Base-by-base conservation (phyloP, 2,888 invertebrate genomes). In the Lepidochrysops patricia region DNA sequence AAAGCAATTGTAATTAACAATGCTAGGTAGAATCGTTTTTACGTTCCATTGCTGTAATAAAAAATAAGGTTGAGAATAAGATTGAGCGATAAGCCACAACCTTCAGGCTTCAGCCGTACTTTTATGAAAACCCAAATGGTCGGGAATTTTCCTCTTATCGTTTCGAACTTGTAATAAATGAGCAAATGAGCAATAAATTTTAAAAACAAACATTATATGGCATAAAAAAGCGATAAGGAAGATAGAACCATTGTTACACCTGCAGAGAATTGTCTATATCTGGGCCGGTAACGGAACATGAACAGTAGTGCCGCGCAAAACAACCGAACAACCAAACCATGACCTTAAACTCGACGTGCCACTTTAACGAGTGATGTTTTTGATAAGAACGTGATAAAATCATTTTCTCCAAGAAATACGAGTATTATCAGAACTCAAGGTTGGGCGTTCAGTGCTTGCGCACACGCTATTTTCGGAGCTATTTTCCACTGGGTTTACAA, bases 231-330 rank as follows among this genome's bases (percentile, higher is more conserved):
- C 32, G 54, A 27, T 26, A 29, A 52, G 52, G 54, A 32, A 54
- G 54, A 32, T 15, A 29, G 15, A 32, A 13, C 19, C 59, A 59
- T 35, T 52, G 52, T 37, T 58, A 59, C 57, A 60, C 60, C 60
- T 60, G 43, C 35, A 26, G 74, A 74, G 73, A 80, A 77, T 78
- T 76, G 76, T 70, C 72, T 76, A 62, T 74, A 82, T 80, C 77
- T 77, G 75, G 81, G 83, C 75, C 83, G 77, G 72, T 84, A 84
- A 83, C 84, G 83, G 84, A 73, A 82, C 72, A 77, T 77, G 76
- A 76, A 77, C 75, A 75, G 74, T 72, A 75, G 77, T 73, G 72
- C 75, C 72, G 77, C 73, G 76, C 76, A 69, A 76, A 76, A 73
- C 69, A 64, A 73, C 72, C 71, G 68, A 72, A 69, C 71, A 75